These are phyloP conservation scores for Bradypus variegatus DNA, from an alignment of 2,797 vertebrate genomes.

Conservation along the genomic window DNA sequence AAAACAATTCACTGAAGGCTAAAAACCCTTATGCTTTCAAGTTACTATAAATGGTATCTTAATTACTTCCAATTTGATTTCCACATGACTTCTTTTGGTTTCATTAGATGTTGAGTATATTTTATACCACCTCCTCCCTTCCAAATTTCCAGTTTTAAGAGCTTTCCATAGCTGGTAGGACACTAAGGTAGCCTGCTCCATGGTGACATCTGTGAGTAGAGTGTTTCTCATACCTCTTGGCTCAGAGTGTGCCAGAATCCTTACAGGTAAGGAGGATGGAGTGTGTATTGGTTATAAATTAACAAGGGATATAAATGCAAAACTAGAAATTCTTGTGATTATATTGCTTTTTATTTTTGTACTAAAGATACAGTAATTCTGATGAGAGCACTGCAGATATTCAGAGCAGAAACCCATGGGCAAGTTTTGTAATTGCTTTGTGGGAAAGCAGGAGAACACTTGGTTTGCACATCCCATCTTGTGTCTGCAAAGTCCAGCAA, in stretches of 20 bases:
- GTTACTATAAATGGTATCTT: not conserved
- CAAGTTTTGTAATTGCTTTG: not conserved
- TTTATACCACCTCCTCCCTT: not conserved
- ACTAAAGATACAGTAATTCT: not conserved
- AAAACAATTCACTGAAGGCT: not conserved
- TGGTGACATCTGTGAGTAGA: not conserved
- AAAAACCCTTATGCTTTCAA: not conserved
- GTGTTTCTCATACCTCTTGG: not conserved
- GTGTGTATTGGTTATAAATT: not conserved
- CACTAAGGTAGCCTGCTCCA: not conserved
- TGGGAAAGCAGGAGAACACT: not conserved
- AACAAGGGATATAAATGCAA: not conserved
- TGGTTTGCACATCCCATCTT: not conserved
- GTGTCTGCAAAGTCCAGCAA: too few relatives aligned
- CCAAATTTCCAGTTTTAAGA: not conserved
- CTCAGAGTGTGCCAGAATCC: not conserved
- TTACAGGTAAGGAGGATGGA: not conserved
- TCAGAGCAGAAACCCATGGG: not conserved
- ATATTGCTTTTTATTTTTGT: not conserved
- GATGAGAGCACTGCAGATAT: fast-evolving
- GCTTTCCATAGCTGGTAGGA: not conserved
- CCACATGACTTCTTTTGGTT: not conserved
- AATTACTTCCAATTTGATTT: not conserved
- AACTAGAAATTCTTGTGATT: not conserved
- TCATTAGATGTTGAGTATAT: not conserved